These are phyloP conservation scores for Mimas tiliae DNA, from an alignment of 2,888 invertebrate genomes.

Conservation along the genomic window DNA sequence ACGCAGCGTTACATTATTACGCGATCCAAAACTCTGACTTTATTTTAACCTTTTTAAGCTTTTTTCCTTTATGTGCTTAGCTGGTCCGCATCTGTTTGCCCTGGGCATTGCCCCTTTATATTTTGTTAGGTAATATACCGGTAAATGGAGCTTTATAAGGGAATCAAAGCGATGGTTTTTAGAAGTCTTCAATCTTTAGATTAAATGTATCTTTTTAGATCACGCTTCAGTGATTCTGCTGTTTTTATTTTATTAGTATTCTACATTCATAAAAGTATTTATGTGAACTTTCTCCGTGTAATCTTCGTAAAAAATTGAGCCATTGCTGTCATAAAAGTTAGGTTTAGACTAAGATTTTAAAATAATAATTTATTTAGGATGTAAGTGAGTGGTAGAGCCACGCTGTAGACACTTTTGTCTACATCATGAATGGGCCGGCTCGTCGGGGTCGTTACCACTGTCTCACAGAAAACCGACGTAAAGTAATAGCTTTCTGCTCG, in stretches of 20 bases:
- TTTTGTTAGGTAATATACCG: slow-evolving; percentile 64
- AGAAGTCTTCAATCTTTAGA: slow-evolving; percentile 41
- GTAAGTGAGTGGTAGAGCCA: too few species aligned
- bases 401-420: too few species aligned
- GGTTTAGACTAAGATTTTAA: too few species aligned
- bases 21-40: slow-evolving; percentile 70
- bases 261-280: too few species aligned
- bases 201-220: slow-evolving; percentile 12
- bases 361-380: too few species aligned
- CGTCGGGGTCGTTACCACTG: too few species aligned
- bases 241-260: neutral
- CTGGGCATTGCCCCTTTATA: slow-evolving; percentile 71
- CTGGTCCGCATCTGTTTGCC: slow-evolving; percentile 79
- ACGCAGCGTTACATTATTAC: slow-evolving; percentile 69
- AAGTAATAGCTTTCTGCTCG: too few species aligned
- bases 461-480: too few species aligned
- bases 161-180: slow-evolving; percentile 56
- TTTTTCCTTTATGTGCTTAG: slow-evolving; percentile 76
- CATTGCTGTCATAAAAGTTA: neutral
- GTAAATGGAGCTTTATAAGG: slow-evolving; percentile 59
- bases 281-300: too few species aligned
- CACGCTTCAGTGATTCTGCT: too few species aligned
- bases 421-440: too few species aligned
- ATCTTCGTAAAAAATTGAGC: too few species aligned
- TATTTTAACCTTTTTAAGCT: slow-evolving; percentile 76